Evolutionary conservation across 1,140 invertebrate species (phyloP).

Genomic region (Orchesella cincta): DNA sequence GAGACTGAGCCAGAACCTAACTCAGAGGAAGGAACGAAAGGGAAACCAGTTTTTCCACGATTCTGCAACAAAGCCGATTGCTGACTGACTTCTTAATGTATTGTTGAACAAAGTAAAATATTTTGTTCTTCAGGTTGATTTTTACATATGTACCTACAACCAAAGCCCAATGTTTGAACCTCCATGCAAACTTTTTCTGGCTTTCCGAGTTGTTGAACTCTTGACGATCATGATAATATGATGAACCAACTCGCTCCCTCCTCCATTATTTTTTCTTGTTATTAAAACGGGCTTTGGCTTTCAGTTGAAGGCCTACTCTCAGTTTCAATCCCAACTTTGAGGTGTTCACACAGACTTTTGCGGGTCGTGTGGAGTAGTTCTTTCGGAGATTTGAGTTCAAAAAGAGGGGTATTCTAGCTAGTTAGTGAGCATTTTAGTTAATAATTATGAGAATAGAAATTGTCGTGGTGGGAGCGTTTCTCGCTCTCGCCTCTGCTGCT

Average conservation of each 20-base stretch:
- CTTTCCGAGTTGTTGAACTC: too few species aligned
- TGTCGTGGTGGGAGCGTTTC: conserved; percentile 23
- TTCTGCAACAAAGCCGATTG: conserved; percentile 2
- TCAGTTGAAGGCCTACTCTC: background rate
- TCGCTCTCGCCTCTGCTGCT: conserved; percentile 14
- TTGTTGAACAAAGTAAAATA: conserved; percentile 11
- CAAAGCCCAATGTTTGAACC: too few species aligned
- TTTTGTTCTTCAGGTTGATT: background rate
- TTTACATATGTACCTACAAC: background rate
- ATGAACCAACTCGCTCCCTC: background rate
- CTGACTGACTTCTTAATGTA: background rate
- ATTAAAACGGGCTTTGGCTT: too few species aligned
- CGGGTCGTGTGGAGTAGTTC: background rate
- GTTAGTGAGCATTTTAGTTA: background rate
- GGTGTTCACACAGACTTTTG: conserved; percentile 3
- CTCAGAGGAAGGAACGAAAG: too few species aligned
- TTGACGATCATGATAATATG: background rate
- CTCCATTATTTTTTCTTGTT: background rate
- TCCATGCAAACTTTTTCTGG: too few species aligned
- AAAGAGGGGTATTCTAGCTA: background rate
- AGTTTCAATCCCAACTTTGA: conserved; percentile 21
- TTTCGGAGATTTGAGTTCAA: background rate
- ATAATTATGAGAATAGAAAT: conserved; percentile 25
- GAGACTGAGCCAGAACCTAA: too few species aligned
- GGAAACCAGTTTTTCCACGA: conserved; percentile 24